A percentile compares a stretch with the other conserved stretches of the same genome.
These are phyloP conservation scores for Monochamus alternatus DNA, from an alignment of 2,888 invertebrate genomes.

Conservation along the genomic window DNA sequence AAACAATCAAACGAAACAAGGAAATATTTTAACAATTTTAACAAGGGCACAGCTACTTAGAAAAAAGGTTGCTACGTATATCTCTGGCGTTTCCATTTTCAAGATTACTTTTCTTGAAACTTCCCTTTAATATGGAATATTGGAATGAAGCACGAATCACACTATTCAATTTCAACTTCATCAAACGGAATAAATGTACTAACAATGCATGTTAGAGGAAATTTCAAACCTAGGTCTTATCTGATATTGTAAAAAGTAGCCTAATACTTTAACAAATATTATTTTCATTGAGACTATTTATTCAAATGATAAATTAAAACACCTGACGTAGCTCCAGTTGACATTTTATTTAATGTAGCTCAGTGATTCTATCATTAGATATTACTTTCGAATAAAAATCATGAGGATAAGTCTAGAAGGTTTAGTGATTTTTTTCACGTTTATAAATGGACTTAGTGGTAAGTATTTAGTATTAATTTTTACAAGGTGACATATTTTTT, in stretches of 20 bases:
- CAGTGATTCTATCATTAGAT: background rate
- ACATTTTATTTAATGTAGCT: background rate
- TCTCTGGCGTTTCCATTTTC: no score
- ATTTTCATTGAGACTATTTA: slow-evolving; percentile 21
- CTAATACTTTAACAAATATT: slow-evolving; percentile 20
- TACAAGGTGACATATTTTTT: background rate
- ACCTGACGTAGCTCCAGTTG: slow-evolving; percentile 10
- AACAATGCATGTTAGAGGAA: background rate
- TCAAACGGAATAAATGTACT: no score
- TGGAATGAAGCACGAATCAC: no score
- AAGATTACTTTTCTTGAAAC: no score
- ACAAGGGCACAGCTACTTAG: no score
- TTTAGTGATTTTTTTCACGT: background rate
- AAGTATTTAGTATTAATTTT: background rate
- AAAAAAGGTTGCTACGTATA: no score
- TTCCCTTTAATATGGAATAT: no score
- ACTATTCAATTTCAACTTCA: no score
- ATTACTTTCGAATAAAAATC: background rate
- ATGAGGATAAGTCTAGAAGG: background rate
- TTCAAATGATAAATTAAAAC: slow-evolving; percentile 26
- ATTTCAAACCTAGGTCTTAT: background rate
- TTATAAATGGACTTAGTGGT: background rate
- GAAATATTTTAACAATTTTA: no score
- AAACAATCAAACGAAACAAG: no score
- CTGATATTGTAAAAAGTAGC: background rate